A percentile compares a stretch with the other conserved stretches of the same genome.
Evolutionary conservation across 2,888 invertebrate species (phyloP).

Genomic region (Erannis defoliaria): DNA sequence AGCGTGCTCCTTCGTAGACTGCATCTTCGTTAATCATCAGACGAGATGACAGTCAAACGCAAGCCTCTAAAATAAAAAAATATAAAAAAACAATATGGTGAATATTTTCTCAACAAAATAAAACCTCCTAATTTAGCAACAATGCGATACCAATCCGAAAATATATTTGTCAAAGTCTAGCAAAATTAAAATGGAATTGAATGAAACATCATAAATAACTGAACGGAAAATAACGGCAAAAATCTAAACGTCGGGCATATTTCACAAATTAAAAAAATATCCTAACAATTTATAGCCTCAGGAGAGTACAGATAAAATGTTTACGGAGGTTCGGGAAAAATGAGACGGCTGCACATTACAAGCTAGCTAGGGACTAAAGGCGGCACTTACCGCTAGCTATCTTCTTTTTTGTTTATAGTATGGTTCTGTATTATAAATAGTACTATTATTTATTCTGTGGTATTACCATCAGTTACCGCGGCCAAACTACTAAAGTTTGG

Average conservation of each 20-base stretch:
- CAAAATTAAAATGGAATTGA: constrained; percentile 27
- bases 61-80: neutral
- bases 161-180: constrained; percentile 8
- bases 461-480: no score
- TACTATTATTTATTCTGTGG: no score
- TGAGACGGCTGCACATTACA: constrained; percentile 8
- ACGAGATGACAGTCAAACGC: no score
- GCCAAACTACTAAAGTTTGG: no score
- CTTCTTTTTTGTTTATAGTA: neutral
- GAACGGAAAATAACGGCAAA: constrained; percentile 22
- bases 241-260: constrained; percentile 36
- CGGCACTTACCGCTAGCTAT: neutral
- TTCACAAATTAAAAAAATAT: constrained; percentile 44
- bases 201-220: constrained; percentile 31
- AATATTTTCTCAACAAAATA: neutral
- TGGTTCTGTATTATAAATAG: neutral
- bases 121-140: neutral
- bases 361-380: neutral
- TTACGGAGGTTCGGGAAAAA: constrained; percentile 25
- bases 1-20: no score
- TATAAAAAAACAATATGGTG: neutral
- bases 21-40: no score
- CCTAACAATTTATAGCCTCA: constrained; percentile 32
- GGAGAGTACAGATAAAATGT: constrained; percentile 32
- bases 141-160: constrained; percentile 4